Evolutionary conservation across 2,888 invertebrate species (phyloP).

Genomic region (Zaprionus obscuricornis): DNA sequence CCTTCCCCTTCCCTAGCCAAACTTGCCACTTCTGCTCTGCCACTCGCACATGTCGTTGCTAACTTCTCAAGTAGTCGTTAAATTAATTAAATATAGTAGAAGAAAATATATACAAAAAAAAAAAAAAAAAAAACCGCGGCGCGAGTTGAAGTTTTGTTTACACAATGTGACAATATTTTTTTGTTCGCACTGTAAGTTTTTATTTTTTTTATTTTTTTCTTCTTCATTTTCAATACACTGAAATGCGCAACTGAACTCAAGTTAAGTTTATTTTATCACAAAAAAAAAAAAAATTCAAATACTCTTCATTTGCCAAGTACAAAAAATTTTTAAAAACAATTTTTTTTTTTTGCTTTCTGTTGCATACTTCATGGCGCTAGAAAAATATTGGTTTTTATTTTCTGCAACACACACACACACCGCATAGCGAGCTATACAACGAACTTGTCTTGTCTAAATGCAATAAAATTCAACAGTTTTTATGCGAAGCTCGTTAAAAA

Average conservation of each 20-base stretch:
- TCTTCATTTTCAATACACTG: no score
- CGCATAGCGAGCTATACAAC: no score
- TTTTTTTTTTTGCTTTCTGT: no score
- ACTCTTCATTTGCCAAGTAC: constrained; percentile 1
- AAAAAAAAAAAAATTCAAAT: constrained; percentile 4
- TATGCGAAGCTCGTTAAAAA: constrained; percentile 53
- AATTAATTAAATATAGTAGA: constrained; percentile 80
- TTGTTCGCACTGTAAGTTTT: no score
- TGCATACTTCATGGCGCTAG: constrained; percentile 43
- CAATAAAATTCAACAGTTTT: constrained; percentile 52
- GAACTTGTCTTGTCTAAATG: not conserved
- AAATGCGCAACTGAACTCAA: constrained; percentile 1
- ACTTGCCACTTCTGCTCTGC: not conserved
- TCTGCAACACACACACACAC: not conserved
- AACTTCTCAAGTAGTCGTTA: constrained; percentile 81
- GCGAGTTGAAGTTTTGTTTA: constrained; percentile 55
- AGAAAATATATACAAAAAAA: constrained; percentile 48
- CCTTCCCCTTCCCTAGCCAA: not conserved
- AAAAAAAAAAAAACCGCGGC: no score
- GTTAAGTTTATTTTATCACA: not conserved
- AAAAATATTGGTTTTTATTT: not conserved
- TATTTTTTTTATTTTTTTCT: constrained; percentile 8
- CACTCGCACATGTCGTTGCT: constrained; percentile 46
- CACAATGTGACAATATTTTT: constrained; percentile 42
- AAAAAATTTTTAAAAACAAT: not conserved